phyloP scores from a whole-genome alignment of 2,113 vertebrate species.

The Agapornis roseicollis region DNA sequence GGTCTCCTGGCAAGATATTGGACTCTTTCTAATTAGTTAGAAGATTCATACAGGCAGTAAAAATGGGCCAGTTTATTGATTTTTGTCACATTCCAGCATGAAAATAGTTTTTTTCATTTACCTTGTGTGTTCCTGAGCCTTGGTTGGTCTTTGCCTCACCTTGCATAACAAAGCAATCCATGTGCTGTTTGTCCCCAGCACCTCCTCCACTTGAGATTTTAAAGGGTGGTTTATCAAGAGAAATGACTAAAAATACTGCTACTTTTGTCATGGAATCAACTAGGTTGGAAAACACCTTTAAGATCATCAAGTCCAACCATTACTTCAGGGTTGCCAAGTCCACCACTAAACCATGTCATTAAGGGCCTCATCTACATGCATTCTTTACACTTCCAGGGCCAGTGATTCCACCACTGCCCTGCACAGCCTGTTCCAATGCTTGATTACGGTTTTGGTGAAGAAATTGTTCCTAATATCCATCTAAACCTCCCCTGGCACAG shows the following conservation, averaged over 20 bases:
- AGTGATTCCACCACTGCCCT: neutral
- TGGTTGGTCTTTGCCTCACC: neutral
- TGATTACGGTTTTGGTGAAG: neutral
- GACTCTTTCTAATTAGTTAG: conserved; percentile 38
- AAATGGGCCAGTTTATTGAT: conserved; percentile 29
- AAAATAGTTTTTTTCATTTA: neutral
- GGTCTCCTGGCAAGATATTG: neutral
- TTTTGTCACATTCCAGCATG: neutral
- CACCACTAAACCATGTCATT: neutral
- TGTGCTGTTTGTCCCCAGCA: accelerated
- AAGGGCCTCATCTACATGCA: neutral
- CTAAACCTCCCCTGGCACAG: neutral
- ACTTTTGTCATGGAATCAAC: neutral
- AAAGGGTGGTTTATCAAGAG: neutral
- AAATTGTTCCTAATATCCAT: neutral
- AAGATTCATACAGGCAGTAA: conserved; percentile 42
- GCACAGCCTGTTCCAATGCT: neutral
- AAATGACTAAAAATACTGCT: neutral
- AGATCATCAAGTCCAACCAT: neutral
- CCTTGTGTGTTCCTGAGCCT: neutral
- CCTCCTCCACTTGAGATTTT: neutral
- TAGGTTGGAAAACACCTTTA: neutral
- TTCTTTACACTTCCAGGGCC: neutral
- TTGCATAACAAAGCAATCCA: accelerated
- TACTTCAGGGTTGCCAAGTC: neutral